Percentiles rank a stretch among this genome's conserved stretches.
phyloP scores from a whole-genome alignment of 2,797 vertebrate species.

The Rhodeus uyekii region DNA sequence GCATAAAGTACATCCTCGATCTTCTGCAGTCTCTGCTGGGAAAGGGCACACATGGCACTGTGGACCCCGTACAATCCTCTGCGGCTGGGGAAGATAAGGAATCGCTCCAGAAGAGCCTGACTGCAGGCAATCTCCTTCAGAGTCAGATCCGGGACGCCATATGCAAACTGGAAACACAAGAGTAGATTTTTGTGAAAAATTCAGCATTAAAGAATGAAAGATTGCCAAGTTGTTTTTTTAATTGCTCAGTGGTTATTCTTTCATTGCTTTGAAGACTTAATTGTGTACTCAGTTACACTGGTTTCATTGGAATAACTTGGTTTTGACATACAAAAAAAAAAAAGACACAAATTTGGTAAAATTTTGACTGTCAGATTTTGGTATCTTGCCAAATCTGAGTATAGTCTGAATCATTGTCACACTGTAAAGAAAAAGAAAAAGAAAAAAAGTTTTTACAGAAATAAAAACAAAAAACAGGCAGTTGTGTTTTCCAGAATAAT shows the following conservation, averaged over 20 bases:
- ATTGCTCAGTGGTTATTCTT: background rate
- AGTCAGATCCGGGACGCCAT: slow-evolving; percentile 85
- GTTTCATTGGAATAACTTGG: background rate
- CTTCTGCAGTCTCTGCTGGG: slow-evolving; percentile 85
- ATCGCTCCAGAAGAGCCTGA: slow-evolving; percentile 84
- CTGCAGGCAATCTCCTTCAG: slow-evolving; percentile 95
- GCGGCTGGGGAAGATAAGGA: slow-evolving; percentile 88
- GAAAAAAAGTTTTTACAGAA: too few species aligned
- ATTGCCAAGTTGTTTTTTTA: background rate
- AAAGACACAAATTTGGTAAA: too few species aligned
- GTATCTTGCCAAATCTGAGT: too few species aligned
- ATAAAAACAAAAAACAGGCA: too few species aligned
- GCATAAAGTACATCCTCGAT: slow-evolving; percentile 91
- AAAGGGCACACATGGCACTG: slow-evolving; percentile 89
- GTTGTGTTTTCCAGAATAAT: too few species aligned
- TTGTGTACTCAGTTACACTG: background rate
- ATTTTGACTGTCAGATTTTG: too few species aligned
- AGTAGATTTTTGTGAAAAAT: background rate
- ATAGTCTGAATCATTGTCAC: too few species aligned
- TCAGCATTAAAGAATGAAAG: background rate
- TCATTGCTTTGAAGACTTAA: background rate
- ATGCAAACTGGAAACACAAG: slow-evolving; percentile 81
- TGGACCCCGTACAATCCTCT: slow-evolving; percentile 80
- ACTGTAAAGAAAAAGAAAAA: too few species aligned
- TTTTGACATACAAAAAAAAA: background rate